Base-by-base conservation (phyloP, 2,888 invertebrate species). In the Agrochola circellaris region DNA sequence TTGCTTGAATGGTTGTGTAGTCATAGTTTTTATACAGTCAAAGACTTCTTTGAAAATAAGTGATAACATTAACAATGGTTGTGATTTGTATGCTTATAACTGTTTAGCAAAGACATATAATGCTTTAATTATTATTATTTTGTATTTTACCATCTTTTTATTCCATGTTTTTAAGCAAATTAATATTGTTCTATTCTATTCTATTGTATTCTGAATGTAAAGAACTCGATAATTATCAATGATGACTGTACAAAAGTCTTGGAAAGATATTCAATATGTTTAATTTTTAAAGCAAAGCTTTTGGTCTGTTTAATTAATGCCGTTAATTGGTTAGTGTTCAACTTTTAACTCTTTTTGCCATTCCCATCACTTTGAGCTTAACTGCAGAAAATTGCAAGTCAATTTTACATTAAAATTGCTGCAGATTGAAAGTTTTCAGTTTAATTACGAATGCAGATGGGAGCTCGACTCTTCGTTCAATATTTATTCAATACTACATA, bases 401-500 rank as follows among this genome's bases (percentile, higher is more conserved):
- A 66, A 61, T 75, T 48, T 7, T 26, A 17, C 8, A 30, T 48
- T 64, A n/a, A 64, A 62, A 79, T 15, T 15, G 26, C 51, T 17
- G 17, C n/a, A 2, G 5, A 67, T 62, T 51, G 11, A 82, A 82
- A 45, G 51, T 68, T 81, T 73, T 75, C 34, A 54, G 8, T 66
- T 74, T 61, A 61, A 65, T 79, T 64, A 77, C 26, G 3, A 4
- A 45, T 77, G 79, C 58, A 82, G 82, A 68, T 38, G 42, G 45
- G 20, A 51, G 62, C 65, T 61, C 38, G 20, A 60, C 26, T n/a
- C 45, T 48, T n/a, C 45, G 58, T 68, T 34, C 42, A 77, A 82
- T 68, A 68, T 82, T 79, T 42, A 75, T 75, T 62, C 23, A 67
- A 82, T 30, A 66, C 23, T 48, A 67, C 62, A 82, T 30, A 66